Base-by-base conservation (phyloP, 1,140 invertebrate genomes). In the Apis florea region DNA sequence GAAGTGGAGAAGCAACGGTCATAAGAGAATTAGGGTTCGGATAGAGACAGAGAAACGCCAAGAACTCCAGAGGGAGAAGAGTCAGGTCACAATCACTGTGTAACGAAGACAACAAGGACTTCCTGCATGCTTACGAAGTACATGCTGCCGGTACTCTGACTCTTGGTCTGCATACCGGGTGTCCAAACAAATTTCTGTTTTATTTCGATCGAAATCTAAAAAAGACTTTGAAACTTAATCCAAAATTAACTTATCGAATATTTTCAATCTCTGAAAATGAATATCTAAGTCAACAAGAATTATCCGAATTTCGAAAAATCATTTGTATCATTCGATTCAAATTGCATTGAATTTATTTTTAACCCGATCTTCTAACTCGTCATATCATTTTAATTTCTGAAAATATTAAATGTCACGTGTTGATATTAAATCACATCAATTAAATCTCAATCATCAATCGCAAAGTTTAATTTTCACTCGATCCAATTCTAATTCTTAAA, bases 71-170 rank as follows among this genome's bases (percentile, higher is more conserved):
- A 84, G 79, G 67, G 67, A 78, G 83, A 81, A 76, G 63, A 53
- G 75, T 72, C 69, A 78, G 83, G 51, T 71, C 79, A 77, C 83
- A 89, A 90, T 91, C 88, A 86, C 77, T 31, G 26, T 77, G 79
- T 90, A 91, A 91, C 88, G 85, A 89, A 88, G 87, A 90, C 88
- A 91, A 91, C 84, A 88, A 90, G 90, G 81, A 88, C 88, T 91
- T 91, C 90, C 90, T 90, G 90, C 83, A 83, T 90, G 83, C 87
- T 88, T 90, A 85, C 77, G 79, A 83, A 83, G 84, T 81, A 69
- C 12, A 66, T 63, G 72, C 64, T 69, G 64, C 64, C 75, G 61
- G 75, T 83, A 83, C 63, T 82, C 40, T 71, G 66, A 73, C 71
- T 64, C 72, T 71, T 67, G 47, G 24, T 66, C 59, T n/a, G 40